Conservation (phyloP, 2,888 invertebrate species). For the Polymixis flavicincta region DNA sequence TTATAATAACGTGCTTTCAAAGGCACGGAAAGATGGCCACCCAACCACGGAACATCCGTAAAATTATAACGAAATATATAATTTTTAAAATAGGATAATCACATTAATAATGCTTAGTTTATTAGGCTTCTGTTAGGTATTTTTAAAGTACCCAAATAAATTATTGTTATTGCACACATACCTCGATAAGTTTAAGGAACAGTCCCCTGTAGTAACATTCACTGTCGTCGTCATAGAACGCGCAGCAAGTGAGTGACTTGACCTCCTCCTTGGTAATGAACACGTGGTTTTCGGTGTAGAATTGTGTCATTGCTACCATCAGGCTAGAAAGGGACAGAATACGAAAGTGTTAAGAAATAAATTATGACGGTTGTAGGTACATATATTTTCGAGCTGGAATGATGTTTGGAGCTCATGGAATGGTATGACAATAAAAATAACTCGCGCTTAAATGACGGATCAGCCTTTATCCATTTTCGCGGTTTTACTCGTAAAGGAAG, state of each 20-base stretch:
- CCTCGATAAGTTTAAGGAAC: slow-evolving; percentile 77
- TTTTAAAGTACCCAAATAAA: background rate
- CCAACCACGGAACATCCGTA: no score
- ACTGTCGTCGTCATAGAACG: slow-evolving; percentile 76
- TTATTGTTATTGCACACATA: slow-evolving; percentile 45
- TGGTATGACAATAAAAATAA: background rate
- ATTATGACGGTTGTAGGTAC: no score
- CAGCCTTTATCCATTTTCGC: no score
- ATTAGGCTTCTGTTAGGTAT: background rate
- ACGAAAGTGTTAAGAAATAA: background rate
- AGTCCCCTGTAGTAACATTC: slow-evolving; percentile 79
- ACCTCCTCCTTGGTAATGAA: slow-evolving; percentile 70
- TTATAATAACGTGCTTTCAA: background rate
- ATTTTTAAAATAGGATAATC: background rate
- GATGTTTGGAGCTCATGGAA: background rate
- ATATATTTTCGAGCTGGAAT: background rate
- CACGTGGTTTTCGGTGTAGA: slow-evolving; percentile 71
- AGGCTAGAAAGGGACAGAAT: slow-evolving; percentile 71
- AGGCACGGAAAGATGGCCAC: no score
- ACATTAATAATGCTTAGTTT: no score
- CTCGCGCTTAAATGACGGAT: background rate
- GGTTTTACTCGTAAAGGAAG: background rate
- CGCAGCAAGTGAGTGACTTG: slow-evolving; percentile 76
- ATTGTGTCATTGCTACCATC: slow-evolving; percentile 77
- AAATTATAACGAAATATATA: no score